These are phyloP conservation scores for Anorthoa munda DNA, from an alignment of 2,888 invertebrate genomes.

Conservation along the genomic window DNA sequence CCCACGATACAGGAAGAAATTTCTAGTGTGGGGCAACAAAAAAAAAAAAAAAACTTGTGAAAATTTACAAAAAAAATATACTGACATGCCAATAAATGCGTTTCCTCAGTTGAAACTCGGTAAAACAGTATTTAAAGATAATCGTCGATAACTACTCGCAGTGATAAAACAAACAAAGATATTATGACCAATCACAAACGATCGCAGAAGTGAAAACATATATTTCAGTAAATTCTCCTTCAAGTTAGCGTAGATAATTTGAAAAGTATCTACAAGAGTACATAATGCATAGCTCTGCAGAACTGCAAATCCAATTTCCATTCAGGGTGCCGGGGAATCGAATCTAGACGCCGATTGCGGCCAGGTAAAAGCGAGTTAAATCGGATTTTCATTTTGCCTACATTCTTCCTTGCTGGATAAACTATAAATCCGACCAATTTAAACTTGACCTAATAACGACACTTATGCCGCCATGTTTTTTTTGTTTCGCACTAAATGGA, in stretches of 20 bases:
- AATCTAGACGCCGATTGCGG: conserved; percentile 87
- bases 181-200: conserved; percentile 8
- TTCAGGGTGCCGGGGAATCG: conserved; percentile 83
- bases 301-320: conserved; percentile 87
- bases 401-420: conserved; percentile 72
- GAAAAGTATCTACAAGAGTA: conserved; percentile 77
- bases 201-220: conserved; percentile 47
- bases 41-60: too few relatives aligned
- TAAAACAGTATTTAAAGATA: not conserved
- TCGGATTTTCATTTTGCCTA: conserved; percentile 82
- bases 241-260: conserved; percentile 73
- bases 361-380: conserved; percentile 84
- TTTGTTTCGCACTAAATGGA: not conserved
- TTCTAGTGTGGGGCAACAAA: too few relatives aligned
- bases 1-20: too few relatives aligned
- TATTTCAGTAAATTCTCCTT: conserved; percentile 53
- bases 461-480: not conserved
- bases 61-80: too few relatives aligned
- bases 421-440: conserved; percentile 70
- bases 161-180: conserved; percentile 15
- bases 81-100: not conserved
- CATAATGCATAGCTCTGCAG: conserved; percentile 84
- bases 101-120: not conserved
- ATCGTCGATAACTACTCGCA: not conserved
- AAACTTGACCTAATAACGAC: conserved; percentile 44